phyloP scores from a whole-genome alignment of 2,797 vertebrate species.

The Rallus crepitans region DNA sequence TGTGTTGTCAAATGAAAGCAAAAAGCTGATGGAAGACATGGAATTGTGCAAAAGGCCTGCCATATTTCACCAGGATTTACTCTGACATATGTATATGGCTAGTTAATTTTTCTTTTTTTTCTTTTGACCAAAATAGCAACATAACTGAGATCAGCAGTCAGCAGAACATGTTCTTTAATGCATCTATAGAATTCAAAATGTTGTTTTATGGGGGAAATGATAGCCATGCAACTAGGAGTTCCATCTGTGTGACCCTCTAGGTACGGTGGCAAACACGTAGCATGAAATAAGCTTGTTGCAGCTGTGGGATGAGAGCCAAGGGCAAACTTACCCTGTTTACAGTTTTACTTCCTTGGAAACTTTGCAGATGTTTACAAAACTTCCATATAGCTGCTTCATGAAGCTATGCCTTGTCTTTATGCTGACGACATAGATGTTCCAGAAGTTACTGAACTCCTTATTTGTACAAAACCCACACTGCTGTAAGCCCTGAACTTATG shows the following conservation, averaged over 20 bases:
- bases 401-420: background rate
- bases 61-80: slow-evolving; percentile 31
- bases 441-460: rapidly evolving
- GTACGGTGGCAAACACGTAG: background rate
- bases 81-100: slow-evolving; percentile 10
- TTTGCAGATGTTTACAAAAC: background rate
- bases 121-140: background rate
- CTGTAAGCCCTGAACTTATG: background rate
- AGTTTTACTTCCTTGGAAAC: background rate
- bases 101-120: background rate
- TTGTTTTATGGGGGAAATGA: background rate
- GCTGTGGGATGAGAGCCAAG: background rate
- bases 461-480: rapidly evolving
- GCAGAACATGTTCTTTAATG: background rate
- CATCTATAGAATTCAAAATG: slow-evolving; percentile 1
- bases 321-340: background rate
- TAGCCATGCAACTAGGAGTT: background rate
- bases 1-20: slow-evolving; percentile 36
- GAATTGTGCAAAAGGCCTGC: background rate
- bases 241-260: background rate
- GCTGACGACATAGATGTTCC: background rate
- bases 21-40: slow-evolving; percentile 4
- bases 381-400: background rate
- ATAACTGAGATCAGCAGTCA: background rate
- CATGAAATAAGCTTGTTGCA: background rate